Base-by-base conservation (phyloP, 2,888 invertebrate genomes). In the Cristatella mucedo region DNA sequence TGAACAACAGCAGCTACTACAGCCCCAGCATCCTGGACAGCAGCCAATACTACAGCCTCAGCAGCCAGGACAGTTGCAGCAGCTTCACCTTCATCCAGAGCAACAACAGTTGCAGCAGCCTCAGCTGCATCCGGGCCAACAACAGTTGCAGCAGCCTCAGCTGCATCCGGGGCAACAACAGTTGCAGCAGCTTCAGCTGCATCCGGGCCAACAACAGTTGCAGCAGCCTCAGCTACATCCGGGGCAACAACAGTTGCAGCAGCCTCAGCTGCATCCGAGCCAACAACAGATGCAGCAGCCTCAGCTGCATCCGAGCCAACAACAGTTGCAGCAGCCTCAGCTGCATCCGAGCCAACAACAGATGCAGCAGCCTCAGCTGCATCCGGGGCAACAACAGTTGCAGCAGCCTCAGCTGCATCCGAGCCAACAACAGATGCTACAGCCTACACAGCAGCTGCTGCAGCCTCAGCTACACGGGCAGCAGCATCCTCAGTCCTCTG, bases 331-430 rank as follows among this genome's bases (percentile, higher is more conserved):
- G 16, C 3, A 6, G 13, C 37, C 22, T 29, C 21, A 9, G n/a
- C 33, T 24, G 21, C 33, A 4, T 15, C 37, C 39, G 2, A 24
- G 34, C 15, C 22, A 15, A n/a, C 13, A 11, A 21, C 37, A 37
- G 22, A 13, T 18, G 21, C 32, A 33, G 29, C 21, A 29, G 22
- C 33, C 26, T 21, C 40, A 41, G 16, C 32, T 40, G 19, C 16
- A 24, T 9, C 29, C 30, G 13, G 37, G 24, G 13, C 43, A 41
- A 36, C 43, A 42, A 33, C 39, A 45, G 40, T 22, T 44, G 36
- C 21, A 29, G 20, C 42, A 42, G 22, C 37, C 37, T 34, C 38
- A 26, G 21, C 43, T 33, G 37, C 37, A 41, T 13, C 21, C 26
- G 30, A n/a, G 13, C 24, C 41, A 38, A 24, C 37, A 9, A 11